phyloP scores from a whole-genome alignment of 2,888 invertebrate genomes.

The Blastobasis adustella region DNA sequence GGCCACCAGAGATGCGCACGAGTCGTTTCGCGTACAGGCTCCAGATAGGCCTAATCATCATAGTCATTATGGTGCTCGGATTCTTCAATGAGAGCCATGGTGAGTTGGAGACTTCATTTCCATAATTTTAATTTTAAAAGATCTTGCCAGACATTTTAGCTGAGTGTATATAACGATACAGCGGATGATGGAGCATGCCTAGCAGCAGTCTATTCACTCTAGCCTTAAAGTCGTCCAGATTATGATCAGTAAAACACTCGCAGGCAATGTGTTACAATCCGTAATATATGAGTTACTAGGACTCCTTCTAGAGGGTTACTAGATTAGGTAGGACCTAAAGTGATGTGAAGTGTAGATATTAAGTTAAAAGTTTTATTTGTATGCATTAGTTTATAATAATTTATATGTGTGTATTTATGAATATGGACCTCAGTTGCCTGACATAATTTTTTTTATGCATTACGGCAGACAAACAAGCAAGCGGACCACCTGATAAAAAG shows the following conservation, averaged over 20 bases:
- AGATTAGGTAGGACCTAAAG: too few relatives aligned
- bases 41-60: conserved; percentile 50
- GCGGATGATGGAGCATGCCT: background rate
- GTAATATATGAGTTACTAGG: too few relatives aligned
- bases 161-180: background rate
- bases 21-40: conserved; percentile 47
- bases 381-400: too few relatives aligned
- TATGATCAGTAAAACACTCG: background rate
- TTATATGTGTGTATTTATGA: too few relatives aligned
- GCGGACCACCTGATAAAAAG: too few relatives aligned
- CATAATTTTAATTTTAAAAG: background rate
- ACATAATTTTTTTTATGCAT: too few relatives aligned
- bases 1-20: conserved; percentile 37
- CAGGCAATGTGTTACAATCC: background rate
- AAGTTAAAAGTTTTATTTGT: too few relatives aligned
- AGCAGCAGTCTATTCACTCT: background rate
- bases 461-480: too few relatives aligned
- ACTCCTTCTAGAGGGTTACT: too few relatives aligned
- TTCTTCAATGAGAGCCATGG: conserved; percentile 65
- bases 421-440: too few relatives aligned
- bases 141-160: background rate
- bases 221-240: background rate
- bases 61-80: conserved; percentile 56
- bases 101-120: conserved; percentile 15
- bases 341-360: too few relatives aligned